phyloP scores from a whole-genome alignment of 2,113 vertebrate genomes.

The Lamprologus ornatipinnis region DNA sequence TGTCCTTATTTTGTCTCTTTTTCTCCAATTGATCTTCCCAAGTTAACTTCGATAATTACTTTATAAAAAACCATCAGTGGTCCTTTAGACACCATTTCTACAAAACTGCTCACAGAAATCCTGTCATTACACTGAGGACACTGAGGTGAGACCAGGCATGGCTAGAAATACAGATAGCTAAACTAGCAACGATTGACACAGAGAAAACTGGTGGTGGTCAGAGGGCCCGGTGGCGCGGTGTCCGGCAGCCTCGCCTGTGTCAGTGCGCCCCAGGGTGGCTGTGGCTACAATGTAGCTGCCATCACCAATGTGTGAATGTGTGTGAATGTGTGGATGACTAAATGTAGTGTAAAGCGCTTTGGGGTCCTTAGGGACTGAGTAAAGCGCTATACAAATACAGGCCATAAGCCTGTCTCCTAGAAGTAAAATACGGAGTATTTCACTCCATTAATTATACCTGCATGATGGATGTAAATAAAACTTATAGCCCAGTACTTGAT shows the following conservation, averaged over 20 bases:
- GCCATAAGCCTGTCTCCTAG: not conserved
- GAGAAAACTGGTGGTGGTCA: not conserved
- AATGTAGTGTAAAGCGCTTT: not conserved
- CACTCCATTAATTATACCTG: not conserved
- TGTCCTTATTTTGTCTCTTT: not conserved
- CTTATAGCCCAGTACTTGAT: not conserved
- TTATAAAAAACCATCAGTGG: not conserved
- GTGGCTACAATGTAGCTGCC: not conserved
- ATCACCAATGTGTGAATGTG: not conserved
- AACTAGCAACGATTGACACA: not conserved
- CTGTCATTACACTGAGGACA: fast-evolving
- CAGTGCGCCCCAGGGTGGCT: not conserved
- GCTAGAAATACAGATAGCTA: not conserved
- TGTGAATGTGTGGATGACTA: fast-evolving
- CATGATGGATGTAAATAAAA: not conserved
- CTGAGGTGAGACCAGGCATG: not conserved
- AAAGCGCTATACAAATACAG: fast-evolving
- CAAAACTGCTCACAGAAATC: not conserved
- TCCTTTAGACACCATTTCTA: not conserved
- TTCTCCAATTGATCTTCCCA: not conserved
- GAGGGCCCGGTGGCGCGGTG: fast-evolving
- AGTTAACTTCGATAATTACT: not conserved
- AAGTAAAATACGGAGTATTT: not conserved
- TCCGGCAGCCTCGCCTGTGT: not conserved
- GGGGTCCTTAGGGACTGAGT: not conserved